These are phyloP conservation scores for Hylyphantes graminicola DNA, from an alignment of 1,140 invertebrate species.

Conservation along the genomic window DNA sequence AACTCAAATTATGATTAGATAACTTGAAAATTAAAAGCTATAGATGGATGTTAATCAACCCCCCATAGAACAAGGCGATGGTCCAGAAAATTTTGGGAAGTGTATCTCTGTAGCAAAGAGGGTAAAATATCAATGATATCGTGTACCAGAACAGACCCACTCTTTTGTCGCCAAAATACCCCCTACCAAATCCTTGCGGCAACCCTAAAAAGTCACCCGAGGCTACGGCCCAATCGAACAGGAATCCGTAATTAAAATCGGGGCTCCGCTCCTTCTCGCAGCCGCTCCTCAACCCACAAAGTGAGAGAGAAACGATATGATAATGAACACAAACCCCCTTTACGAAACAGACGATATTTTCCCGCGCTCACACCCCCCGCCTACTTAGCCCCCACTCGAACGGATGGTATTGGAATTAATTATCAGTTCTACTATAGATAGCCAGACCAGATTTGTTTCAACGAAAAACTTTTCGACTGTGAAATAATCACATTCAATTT, in stretches of 20 bases:
- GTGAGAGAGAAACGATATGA: constrained; percentile 17
- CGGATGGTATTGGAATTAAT: constrained; percentile 42
- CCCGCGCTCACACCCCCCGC: constrained; percentile 8
- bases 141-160: background rate
- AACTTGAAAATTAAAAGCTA: too few species aligned
- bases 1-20: too few species aligned
- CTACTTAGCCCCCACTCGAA: constrained; percentile 48
- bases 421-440: too few species aligned
- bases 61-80: too few species aligned
- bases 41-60: too few species aligned
- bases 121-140: too few species aligned
- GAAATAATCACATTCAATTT: too few species aligned
- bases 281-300: background rate
- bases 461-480: too few species aligned
- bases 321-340: constrained; percentile 39
- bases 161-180: constrained; percentile 2
- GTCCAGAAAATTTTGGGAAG: too few species aligned
- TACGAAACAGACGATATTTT: constrained; percentile 53
- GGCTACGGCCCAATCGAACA: constrained; percentile 59
- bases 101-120: too few species aligned
- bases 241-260: constrained; percentile 60
- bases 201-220: constrained; percentile 58
- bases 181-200: background rate
- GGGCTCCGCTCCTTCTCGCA: constrained; percentile 17
- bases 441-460: too few species aligned